phyloP scores from a whole-genome alignment of 2,888 invertebrate genomes.

The Augiades crinisus region DNA sequence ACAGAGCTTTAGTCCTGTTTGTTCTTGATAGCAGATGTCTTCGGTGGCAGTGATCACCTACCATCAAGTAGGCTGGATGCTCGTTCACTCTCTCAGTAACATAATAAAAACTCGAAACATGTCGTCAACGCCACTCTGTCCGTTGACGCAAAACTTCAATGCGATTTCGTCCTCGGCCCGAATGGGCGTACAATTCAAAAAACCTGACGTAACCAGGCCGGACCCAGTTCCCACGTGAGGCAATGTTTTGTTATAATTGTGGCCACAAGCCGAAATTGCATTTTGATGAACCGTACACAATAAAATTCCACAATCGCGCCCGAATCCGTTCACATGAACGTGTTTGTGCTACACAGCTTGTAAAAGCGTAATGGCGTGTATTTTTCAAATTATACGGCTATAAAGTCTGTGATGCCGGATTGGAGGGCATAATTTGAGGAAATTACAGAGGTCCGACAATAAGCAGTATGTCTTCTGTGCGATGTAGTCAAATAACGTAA shows the following conservation, averaged over 20 bases:
- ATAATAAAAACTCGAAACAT: too few relatives aligned
- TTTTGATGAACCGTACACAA: slow-evolving; percentile 25
- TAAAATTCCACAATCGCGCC: slow-evolving; percentile 20
- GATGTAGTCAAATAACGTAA: too few relatives aligned
- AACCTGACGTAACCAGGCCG: slow-evolving; percentile 12
- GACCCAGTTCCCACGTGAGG: slow-evolving; percentile 24
- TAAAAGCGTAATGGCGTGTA: neutral
- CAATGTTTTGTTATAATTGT: slow-evolving; percentile 22
- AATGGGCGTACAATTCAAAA: slow-evolving; percentile 6
- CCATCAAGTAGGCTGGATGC: too few relatives aligned
- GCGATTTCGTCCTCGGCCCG: slow-evolving; percentile 12
- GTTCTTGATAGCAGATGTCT: too few relatives aligned
- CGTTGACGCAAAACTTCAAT: neutral
- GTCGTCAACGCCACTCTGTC: too few relatives aligned
- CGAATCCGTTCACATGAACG: slow-evolving; percentile 20
- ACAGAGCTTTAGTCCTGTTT: too few relatives aligned
- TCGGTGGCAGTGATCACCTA: too few relatives aligned
- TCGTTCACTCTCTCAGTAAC: too few relatives aligned
- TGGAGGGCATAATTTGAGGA: neutral
- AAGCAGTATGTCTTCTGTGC: too few relatives aligned
- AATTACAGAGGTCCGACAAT: neutral
- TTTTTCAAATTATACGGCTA: slow-evolving; percentile 6
- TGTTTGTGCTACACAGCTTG: neutral
- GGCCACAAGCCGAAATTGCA: slow-evolving; percentile 23
- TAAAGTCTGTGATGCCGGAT: slow-evolving; percentile 2